Evolutionary conservation across 2,888 invertebrate genomes (phyloP).

Genomic region (Galeruca laticollis): DNA sequence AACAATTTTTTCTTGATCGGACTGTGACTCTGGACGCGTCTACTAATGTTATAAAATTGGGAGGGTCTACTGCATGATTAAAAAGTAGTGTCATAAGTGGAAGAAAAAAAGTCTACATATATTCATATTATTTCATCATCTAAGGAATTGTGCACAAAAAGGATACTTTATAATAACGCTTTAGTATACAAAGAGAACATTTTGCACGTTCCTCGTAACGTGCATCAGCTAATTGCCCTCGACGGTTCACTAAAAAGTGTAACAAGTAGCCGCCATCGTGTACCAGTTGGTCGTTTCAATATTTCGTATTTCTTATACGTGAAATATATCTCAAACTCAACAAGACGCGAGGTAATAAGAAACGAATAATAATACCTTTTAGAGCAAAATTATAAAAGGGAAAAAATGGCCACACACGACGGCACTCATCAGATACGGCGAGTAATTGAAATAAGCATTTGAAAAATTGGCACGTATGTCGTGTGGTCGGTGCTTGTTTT

Average conservation of each 20-base stretch:
- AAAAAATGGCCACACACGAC: conserved; percentile 56
- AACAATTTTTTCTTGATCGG: too few species aligned
- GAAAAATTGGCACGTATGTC: conserved; percentile 62
- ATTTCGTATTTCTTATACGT: conserved; percentile 28
- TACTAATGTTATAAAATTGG: too few species aligned
- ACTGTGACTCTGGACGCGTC: too few species aligned
- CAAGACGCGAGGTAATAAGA: conserved; percentile 41
- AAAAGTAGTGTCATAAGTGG: too few species aligned
- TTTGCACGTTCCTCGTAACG: conserved; percentile 11
- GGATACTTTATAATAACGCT: background rate
- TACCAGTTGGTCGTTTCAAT: conserved; percentile 30
- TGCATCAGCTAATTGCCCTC: conserved; percentile 11
- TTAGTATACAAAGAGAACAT: background rate
- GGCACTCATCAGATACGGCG: conserved; percentile 46
- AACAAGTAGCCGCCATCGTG: conserved; percentile 27
- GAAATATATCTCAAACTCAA: conserved; percentile 38
- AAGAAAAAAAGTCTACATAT: too few species aligned
- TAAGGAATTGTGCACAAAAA: too few species aligned
- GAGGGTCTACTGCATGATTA: too few species aligned
- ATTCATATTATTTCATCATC: too few species aligned
- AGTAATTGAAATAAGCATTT: conserved; percentile 57
- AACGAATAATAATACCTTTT: conserved; percentile 55
- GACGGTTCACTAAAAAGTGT: conserved; percentile 21
- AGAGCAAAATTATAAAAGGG: conserved; percentile 45
- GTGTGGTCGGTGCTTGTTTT: conserved; percentile 57